phyloP scores from a whole-genome alignment of 2,888 invertebrate genomes.

The Luperina nickerlii region DNA sequence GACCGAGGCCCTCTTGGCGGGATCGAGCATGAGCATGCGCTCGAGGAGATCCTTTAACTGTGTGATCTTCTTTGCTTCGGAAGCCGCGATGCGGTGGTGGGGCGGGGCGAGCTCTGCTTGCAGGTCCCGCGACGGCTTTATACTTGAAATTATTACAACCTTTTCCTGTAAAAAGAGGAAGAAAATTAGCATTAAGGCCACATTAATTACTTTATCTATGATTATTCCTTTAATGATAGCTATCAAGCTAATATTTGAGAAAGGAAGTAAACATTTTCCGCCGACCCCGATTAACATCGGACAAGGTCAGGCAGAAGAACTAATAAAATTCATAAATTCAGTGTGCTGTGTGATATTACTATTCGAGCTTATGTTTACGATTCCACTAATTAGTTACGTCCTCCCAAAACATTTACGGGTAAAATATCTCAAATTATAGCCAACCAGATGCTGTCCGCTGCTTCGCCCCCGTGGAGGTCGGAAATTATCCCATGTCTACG shows the following conservation, averaged over 20 bases:
- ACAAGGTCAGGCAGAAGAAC: not conserved
- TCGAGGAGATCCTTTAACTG: conserved; percentile 98
- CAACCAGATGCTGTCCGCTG: not conserved
- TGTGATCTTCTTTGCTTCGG: conserved; percentile 97
- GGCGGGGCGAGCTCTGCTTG: conserved; percentile 95
- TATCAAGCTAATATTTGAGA: not conserved
- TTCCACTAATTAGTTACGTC: not conserved
- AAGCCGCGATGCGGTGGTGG: conserved; percentile 96
- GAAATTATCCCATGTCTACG: not conserved
- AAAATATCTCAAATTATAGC: not conserved
- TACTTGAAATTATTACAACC: conserved; percentile 97
- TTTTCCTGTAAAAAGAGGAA: conserved; percentile 95
- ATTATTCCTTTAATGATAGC: not conserved
- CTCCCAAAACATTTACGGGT: no score
- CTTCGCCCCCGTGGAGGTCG: no score
- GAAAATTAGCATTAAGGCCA: not conserved
- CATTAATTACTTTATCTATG: not conserved
- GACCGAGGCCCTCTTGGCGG: conserved; percentile 97
- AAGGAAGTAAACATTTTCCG: no score
- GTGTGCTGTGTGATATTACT: not conserved
- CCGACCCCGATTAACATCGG: not conserved
- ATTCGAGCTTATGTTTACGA: not conserved
- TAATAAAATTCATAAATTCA: not conserved
- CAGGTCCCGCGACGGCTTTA: conserved; percentile 96
- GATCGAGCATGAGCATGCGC: conserved; percentile 97